Conservation (phyloP, 2,888 invertebrate genomes). For the Ochropleura plecta region DNA sequence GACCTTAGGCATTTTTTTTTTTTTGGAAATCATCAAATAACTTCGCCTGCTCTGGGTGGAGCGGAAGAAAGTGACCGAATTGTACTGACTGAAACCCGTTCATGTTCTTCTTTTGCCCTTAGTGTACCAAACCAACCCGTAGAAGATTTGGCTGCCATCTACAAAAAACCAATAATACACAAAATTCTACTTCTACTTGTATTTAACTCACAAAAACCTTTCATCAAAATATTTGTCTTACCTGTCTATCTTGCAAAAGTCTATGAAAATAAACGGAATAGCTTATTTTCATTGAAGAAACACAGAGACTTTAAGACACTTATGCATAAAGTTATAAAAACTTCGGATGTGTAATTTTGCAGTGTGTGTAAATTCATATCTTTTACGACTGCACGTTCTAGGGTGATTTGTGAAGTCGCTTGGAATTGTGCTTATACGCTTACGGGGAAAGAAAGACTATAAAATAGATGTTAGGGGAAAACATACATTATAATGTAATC, state of each 20-base stretch:
- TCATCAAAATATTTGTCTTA: background rate
- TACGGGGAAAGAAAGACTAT: background rate
- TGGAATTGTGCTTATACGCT: constrained; percentile 25
- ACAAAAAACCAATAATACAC: too few species aligned
- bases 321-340: constrained; percentile 57
- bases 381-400: constrained; percentile 50
- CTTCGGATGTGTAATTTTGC: constrained; percentile 43
- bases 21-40: too few species aligned
- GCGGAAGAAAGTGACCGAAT: too few species aligned
- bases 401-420: constrained; percentile 32
- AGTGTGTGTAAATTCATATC: constrained; percentile 42
- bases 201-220: too few species aligned
- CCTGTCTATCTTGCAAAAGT: constrained; percentile 8
- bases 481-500: background rate
- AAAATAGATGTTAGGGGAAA: background rate
- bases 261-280: constrained; percentile 18
- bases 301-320: constrained; percentile 16
- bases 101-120: too few species aligned
- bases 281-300: constrained; percentile 37
- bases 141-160: too few species aligned
- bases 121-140: too few species aligned
- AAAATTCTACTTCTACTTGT: too few species aligned
- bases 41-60: too few species aligned
- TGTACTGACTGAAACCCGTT: too few species aligned
- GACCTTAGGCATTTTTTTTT: too few species aligned